Evolutionary conservation across 2,113 vertebrate species (phyloP), one percentile per base, ranked within the genome.

Genomic region (Myotis davidii): DNA sequence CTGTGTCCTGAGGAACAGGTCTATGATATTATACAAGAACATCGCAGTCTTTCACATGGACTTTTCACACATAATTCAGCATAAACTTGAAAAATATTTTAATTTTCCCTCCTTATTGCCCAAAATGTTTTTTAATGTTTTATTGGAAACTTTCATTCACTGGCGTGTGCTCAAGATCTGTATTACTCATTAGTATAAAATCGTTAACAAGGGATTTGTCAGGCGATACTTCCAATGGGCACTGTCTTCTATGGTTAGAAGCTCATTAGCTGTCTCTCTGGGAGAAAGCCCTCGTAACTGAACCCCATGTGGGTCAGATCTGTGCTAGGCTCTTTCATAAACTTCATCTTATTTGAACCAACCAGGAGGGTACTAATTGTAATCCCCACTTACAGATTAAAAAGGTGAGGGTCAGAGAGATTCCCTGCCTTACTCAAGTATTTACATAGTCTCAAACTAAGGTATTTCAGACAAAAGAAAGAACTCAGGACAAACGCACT

Each of bases 51-150:
- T 85, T 85, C 77, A 89, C 45, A 89, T 90, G 29, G 61, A 79
- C 32, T 27, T 88, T 91, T 96, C 85, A 95, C 67, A 97, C 29
- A 45, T 25, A 93, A 81, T 65, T 96, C 85, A 96, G 92, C 54
- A 94, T 59, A 95, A 94, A 85, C 50, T 95, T 95, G 61, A 96
- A 94, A 94, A 97, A 88, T 81, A 61, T 90, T 95, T 89, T 72
- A 90, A 78, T 88, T 86, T 95, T 93, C 82, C 77, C 56, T 96
- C 48, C n/a, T 83, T 65, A 65, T 83, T 88, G 88, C 61, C 76
- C 61, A 2, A 87, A 85, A 85, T 91, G 73, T 48, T 92, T 88
- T 81, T 59, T 70, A 93, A 85, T 78, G 39, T 42, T 91, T 94
- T 74, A 65, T 9, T 86, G 67, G 88, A 90, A 94, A 93, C 23